A percentile compares a stretch with the other conserved stretches of the same genome.
phyloP scores from a whole-genome alignment of 2,888 invertebrate genomes.

The Drosophila mercatorum region DNA sequence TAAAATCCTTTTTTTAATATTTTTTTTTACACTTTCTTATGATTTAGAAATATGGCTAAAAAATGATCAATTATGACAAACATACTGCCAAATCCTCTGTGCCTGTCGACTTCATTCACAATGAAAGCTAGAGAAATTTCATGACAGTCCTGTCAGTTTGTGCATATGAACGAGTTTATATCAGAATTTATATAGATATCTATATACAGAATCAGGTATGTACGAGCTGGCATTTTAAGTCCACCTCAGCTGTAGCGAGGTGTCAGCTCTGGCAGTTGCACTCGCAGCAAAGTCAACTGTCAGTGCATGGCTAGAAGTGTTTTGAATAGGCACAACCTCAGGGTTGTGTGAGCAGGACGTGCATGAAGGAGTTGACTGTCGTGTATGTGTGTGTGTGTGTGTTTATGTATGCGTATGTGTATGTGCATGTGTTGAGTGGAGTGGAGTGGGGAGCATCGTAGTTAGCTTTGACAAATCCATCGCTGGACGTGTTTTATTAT shows the following conservation, averaged over 20 bases:
- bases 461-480: constrained; percentile 50
- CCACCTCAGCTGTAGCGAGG: neutral
- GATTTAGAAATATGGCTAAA: too few species aligned
- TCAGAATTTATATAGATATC: neutral
- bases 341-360: constrained; percentile 7
- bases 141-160: neutral
- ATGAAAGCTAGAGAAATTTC: neutral
- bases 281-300: neutral
- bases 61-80: too few species aligned
- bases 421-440: too few species aligned
- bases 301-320: neutral
- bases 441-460: neutral
- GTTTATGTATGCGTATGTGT: too few species aligned
- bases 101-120: too few species aligned
- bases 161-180: neutral
- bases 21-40: too few species aligned
- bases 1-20: too few species aligned
- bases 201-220: constrained; percentile 1
- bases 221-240: neutral
- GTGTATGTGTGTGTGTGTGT: too few species aligned
- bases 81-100: too few species aligned
- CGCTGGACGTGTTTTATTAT: constrained; percentile 51
- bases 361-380: neutral
- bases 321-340: constrained; percentile 8
- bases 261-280: neutral